Evolutionary conservation across 2,888 invertebrate genomes (phyloP).

Genomic region (Oxycera nigricornis): DNA sequence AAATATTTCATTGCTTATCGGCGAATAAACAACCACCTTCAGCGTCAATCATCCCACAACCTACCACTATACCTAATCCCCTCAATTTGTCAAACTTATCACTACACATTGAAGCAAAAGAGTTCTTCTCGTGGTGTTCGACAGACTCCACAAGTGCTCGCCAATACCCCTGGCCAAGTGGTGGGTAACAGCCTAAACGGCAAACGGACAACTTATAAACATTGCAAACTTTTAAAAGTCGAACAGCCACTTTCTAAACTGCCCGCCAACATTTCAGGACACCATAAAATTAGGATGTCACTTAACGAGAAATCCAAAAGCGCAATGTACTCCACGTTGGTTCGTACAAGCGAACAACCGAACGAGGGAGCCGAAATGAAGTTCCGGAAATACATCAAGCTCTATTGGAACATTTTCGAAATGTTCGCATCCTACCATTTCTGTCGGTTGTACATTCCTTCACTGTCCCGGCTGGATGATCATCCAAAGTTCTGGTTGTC

Average conservation of each 20-base stretch:
- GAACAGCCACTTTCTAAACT: background rate
- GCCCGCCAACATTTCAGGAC: conserved; percentile 28
- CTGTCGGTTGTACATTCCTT: background rate
- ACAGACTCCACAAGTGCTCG: background rate
- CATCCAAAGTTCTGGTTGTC: conserved; percentile 6
- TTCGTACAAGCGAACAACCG: too few relatives aligned
- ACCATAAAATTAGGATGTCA: conserved; percentile 19
- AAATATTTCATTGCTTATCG: background rate
- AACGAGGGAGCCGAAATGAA: conserved; percentile 11
- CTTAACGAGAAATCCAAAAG: conserved; percentile 19
- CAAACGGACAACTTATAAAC: conserved; percentile 4
- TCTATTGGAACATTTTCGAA: background rate
- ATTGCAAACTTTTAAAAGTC: conserved; percentile 16
- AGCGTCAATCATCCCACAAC: background rate
- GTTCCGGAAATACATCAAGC: conserved; percentile 18
- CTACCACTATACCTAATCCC: background rate
- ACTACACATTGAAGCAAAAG: conserved; percentile 5
- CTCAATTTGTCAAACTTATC: conserved; percentile 5
- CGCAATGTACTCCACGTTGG: background rate
- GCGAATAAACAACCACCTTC: background rate
- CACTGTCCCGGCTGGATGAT: background rate
- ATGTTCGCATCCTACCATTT: background rate
- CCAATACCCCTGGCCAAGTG: background rate
- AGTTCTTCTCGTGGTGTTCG: background rate
- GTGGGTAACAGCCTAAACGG: background rate